Evolutionary conservation across 2,113 vertebrate genomes (phyloP).

Genomic region (Crotalus horridus): DNA sequence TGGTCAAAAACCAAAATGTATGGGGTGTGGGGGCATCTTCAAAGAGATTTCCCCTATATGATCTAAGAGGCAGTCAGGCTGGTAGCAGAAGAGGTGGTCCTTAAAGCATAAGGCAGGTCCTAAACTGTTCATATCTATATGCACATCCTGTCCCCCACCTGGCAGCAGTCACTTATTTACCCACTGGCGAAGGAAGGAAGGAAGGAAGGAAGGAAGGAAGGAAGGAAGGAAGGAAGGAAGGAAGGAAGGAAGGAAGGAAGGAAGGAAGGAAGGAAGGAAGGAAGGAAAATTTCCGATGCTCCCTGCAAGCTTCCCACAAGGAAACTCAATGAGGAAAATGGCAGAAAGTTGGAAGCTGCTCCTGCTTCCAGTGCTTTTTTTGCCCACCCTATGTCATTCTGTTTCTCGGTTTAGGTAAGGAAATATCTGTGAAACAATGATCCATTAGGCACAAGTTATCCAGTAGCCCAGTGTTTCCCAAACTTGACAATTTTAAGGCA

Average conservation of each 20-base stretch:
- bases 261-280: background rate
- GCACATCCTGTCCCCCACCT: background rate
- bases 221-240: background rate
- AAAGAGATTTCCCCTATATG: background rate
- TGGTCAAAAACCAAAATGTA: background rate
- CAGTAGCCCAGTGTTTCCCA: too few relatives aligned
- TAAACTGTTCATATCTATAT: background rate
- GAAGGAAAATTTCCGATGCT: background rate
- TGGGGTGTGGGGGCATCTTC: background rate
- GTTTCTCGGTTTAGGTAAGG: too few relatives aligned
- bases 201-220: background rate
- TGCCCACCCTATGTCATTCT: too few relatives aligned
- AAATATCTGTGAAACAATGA: too few relatives aligned
- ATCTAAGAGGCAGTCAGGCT: background rate
- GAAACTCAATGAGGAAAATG: too few relatives aligned
- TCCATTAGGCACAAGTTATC: too few relatives aligned
- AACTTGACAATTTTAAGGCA: too few relatives aligned
- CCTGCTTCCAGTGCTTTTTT: too few relatives aligned
- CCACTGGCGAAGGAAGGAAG: background rate
- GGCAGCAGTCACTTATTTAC: background rate
- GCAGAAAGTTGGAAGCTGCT: too few relatives aligned
- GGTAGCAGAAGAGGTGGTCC: background rate
- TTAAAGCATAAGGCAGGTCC: background rate
- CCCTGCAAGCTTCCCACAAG: too few relatives aligned
- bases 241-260: too few relatives aligned